Percentiles rank a stretch among this genome's conserved stretches.
phyloP scores from a whole-genome alignment of 2,888 invertebrate species.

The Ochropleura plecta region DNA sequence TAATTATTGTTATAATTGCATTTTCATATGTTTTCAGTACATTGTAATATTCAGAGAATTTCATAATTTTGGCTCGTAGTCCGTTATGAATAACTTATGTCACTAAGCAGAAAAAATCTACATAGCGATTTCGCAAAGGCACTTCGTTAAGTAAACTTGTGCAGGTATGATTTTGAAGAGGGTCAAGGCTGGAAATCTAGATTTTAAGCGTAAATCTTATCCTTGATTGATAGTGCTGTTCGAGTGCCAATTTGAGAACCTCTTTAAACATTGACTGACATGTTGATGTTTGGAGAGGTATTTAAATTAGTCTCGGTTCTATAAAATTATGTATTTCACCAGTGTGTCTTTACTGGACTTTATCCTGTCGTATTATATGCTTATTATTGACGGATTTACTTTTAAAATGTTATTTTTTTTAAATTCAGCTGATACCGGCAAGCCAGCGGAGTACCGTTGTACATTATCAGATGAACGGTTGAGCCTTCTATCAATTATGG shows the following conservation, averaged over 20 bases:
- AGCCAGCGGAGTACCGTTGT: too few species aligned
- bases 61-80: not conserved
- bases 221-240: conserved; percentile 31
- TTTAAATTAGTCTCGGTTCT: conserved; percentile 27
- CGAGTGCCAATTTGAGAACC: conserved; percentile 35
- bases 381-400: too few species aligned
- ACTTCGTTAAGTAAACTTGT: not conserved
- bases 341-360: too few species aligned
- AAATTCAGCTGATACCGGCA: too few species aligned
- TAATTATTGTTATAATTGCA: not conserved
- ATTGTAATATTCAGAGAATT: not conserved
- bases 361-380: too few species aligned
- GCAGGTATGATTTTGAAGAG: conserved; percentile 1
- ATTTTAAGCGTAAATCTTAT: conserved; percentile 1
- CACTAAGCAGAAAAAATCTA: not conserved
- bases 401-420: too few species aligned
- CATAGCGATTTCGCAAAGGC: not conserved
- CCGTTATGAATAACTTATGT: not conserved
- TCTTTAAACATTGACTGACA: conserved; percentile 41
- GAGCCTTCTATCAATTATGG: too few species aligned
- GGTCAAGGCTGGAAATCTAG: conserved; percentile 33
- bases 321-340: not conserved
- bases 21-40: not conserved
- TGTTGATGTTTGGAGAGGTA: conserved; percentile 6
- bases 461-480: too few species aligned